These are phyloP conservation scores for Zaprionus capensis DNA, from an alignment of 1,140 invertebrate genomes.

Conservation along the genomic window DNA sequence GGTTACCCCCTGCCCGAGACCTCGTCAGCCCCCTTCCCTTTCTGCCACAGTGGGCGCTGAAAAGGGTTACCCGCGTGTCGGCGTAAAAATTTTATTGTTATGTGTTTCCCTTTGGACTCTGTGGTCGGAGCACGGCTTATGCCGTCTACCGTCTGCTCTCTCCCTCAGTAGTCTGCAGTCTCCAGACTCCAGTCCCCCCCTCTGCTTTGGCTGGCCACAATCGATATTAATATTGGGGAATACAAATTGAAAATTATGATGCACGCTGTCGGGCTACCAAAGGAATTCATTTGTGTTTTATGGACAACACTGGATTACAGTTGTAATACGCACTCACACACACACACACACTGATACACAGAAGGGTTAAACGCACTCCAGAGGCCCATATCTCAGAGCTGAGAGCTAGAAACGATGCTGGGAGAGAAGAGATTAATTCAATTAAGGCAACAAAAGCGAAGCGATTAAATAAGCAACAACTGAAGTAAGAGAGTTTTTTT, in stretches of 20 bases:
- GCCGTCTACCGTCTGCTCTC: conserved; percentile 55
- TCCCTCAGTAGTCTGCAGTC: conserved; percentile 12
- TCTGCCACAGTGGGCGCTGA: background rate
- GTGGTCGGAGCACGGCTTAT: conserved; percentile 43
- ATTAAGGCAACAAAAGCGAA: conserved; percentile 12
- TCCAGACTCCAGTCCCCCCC: background rate
- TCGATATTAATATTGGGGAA: conserved; percentile 77
- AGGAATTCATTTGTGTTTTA: conserved; percentile 51
- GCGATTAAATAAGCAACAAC: conserved; percentile 1
- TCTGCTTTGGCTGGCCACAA: conserved; percentile 41
- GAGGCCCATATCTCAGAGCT: conserved; percentile 18
- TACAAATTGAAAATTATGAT: conserved; percentile 79
- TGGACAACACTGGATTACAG: conserved; percentile 46
- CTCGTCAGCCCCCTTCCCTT: background rate
- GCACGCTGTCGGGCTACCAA: conserved; percentile 17
- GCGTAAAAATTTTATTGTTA: conserved; percentile 79
- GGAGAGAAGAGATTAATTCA: conserved; percentile 12
- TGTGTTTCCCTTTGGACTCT: conserved; percentile 44
- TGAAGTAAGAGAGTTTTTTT: background rate
- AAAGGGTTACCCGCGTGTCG: conserved; percentile 45
- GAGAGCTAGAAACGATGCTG: background rate
- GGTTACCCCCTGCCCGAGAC: background rate
- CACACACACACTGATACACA: background rate
- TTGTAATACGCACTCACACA: conserved; percentile 25
- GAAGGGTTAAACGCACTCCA: conserved; percentile 39